These are phyloP conservation scores for Seladonia tumulorum DNA, from an alignment of 2,888 invertebrate species.

Conservation along the genomic window DNA sequence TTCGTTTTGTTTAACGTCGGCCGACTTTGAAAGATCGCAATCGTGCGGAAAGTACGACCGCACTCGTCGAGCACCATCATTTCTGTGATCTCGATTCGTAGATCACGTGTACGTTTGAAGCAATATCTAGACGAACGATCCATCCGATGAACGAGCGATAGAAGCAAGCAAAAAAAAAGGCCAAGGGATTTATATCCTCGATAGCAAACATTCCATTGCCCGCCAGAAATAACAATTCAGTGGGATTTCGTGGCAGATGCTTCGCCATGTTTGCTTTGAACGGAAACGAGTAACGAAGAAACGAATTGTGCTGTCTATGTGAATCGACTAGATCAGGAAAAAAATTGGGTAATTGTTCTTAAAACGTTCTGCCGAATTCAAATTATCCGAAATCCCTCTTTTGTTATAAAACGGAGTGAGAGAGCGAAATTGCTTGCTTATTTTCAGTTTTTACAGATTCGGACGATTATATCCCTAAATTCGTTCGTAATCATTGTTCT, in stretches of 20 bases:
- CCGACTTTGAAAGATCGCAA: constrained; percentile 5
- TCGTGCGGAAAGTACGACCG: background rate
- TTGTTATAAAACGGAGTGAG: background rate
- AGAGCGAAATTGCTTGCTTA: background rate
- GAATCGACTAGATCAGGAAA: background rate
- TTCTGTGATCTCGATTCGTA: constrained; percentile 30
- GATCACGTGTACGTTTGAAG: constrained; percentile 10
- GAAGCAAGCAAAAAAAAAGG: constrained; percentile 3
- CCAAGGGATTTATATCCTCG: constrained; percentile 21
- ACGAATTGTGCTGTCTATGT: background rate
- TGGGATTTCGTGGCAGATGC: background rate
- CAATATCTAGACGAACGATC: constrained; percentile 17
- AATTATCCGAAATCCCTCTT: no score
- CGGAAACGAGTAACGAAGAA: background rate
- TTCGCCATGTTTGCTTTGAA: background rate
- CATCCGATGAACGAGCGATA: constrained; percentile 12
- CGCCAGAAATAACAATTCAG: background rate
- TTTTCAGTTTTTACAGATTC: background rate
- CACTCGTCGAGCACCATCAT: background rate
- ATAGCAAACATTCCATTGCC: constrained; percentile 22
- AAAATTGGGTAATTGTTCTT: background rate
- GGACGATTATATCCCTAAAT: background rate
- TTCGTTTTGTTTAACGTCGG: background rate
- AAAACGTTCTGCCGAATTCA: no score
- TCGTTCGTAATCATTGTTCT: background rate